Evolutionary conservation across 2,797 vertebrate genomes (phyloP).

Genomic region (Psittacula echo): DNA sequence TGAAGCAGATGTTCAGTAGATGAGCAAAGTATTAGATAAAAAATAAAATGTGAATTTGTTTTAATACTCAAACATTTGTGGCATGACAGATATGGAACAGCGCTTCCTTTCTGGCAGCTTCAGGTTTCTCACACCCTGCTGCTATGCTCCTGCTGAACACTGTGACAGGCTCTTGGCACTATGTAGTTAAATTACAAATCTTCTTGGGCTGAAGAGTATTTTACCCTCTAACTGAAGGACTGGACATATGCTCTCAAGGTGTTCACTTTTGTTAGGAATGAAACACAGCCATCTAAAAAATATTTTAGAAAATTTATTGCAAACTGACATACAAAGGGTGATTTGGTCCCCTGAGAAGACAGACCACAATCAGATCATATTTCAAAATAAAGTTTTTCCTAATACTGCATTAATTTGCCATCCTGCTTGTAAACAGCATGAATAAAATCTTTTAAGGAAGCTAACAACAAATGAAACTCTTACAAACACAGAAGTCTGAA

Average conservation of each 20-base stretch:
- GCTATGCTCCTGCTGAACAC: background rate
- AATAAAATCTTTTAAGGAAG: conserved; percentile 33
- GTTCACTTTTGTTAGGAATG: background rate
- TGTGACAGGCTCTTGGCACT: background rate
- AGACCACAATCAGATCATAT: conserved; percentile 66
- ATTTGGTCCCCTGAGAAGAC: conserved; percentile 68
- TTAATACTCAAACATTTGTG: background rate
- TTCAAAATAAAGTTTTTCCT: conserved; percentile 64
- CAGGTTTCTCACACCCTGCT: background rate
- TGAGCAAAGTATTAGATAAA: background rate
- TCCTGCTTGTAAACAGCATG: background rate
- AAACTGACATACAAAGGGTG: conserved; percentile 74
- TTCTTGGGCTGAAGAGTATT: background rate
- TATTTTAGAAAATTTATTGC: conserved; percentile 79
- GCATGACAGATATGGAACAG: background rate
- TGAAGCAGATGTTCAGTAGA: background rate
- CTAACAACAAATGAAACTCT: conserved; percentile 49
- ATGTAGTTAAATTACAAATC: background rate
- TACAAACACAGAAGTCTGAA: conserved; percentile 24
- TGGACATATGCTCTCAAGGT: background rate
- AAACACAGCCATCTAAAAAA: conserved; percentile 59
- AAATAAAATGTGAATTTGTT: background rate
- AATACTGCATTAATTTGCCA: conserved; percentile 37
- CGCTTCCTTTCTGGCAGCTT: background rate
- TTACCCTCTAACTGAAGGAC: background rate